Conservation (phyloP, 2,113 vertebrate genomes). For the Xiphophorus maculatus region DNA sequence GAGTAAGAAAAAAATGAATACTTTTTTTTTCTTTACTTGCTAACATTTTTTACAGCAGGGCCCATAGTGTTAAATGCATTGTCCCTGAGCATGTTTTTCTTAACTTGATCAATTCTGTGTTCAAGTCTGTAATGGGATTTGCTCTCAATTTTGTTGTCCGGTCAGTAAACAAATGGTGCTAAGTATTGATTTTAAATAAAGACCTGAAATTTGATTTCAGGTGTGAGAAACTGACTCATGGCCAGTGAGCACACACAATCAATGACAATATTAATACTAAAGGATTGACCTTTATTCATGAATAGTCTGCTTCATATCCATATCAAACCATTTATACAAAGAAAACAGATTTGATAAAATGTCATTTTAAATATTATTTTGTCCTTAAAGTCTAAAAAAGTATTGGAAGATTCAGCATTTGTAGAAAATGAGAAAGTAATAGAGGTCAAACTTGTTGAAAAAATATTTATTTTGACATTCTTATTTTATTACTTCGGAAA, state of each 20-base stretch:
- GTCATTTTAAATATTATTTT: too few relatives aligned
- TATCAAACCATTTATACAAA: too few relatives aligned
- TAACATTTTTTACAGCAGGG: neutral
- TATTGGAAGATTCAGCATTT: too few relatives aligned
- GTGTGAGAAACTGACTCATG: constrained; percentile 41
- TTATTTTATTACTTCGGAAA: too few relatives aligned
- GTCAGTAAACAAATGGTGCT: constrained; percentile 69
- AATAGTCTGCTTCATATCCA: neutral
- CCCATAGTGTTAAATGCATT: constrained; percentile 15
- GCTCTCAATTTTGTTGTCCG: constrained; percentile 60
- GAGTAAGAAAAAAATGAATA: neutral
- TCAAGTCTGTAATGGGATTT: constrained; percentile 69
- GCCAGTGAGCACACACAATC: constrained; percentile 21
- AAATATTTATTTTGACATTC: too few relatives aligned
- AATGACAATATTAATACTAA: constrained; percentile 3
- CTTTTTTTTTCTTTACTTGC: neutral
- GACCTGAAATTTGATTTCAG: constrained; percentile 71
- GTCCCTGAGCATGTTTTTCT: constrained; percentile 43
- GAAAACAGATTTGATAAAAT: too few relatives aligned
- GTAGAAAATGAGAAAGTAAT: too few relatives aligned
- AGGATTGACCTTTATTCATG: neutral
- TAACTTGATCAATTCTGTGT: constrained; percentile 66
- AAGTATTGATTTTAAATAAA: constrained; percentile 72
- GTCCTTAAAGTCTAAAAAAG: too few relatives aligned
- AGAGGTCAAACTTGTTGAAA: too few relatives aligned